phyloP scores from a whole-genome alignment of 2,113 vertebrate genomes.

The Elephas maximus region DNA sequence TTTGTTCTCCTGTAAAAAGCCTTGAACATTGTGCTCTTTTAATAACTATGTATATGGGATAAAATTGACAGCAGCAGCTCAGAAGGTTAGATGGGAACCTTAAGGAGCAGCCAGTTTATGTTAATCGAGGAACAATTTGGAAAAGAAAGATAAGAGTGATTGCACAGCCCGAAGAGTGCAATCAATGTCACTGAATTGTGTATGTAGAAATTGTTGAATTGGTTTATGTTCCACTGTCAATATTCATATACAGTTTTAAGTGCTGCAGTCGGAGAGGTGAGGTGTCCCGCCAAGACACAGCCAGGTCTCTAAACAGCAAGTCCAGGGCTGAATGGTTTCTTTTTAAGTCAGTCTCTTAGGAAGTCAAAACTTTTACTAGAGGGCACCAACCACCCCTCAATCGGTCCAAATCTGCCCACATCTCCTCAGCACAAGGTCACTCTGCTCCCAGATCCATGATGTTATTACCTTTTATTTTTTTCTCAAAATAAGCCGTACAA shows the following conservation, averaged over 20 bases:
- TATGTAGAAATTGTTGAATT: background rate
- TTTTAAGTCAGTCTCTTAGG: background rate
- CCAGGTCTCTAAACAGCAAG: background rate
- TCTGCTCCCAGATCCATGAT: background rate
- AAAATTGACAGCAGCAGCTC: background rate
- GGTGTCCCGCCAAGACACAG: background rate
- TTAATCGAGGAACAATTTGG: background rate
- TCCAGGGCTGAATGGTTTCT: background rate
- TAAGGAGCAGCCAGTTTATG: background rate
- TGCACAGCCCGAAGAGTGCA: no score
- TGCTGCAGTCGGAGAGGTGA: background rate
- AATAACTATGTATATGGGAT: background rate
- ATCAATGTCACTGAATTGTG: background rate
- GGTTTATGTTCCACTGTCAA: no score
- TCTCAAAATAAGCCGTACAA: background rate
- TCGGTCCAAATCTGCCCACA: background rate
- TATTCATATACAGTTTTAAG: background rate
- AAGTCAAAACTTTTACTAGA: conserved; percentile 51
- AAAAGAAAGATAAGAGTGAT: background rate
- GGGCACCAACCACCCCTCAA: conserved; percentile 65
- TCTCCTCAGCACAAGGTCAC: accelerated
- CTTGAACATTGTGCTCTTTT: no score
- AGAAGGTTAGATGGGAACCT: background rate
- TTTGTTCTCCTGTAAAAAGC: no score
- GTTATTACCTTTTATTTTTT: background rate